Evolutionary conservation across 2,888 invertebrate genomes (phyloP).

Genomic region (Troides helena): DNA sequence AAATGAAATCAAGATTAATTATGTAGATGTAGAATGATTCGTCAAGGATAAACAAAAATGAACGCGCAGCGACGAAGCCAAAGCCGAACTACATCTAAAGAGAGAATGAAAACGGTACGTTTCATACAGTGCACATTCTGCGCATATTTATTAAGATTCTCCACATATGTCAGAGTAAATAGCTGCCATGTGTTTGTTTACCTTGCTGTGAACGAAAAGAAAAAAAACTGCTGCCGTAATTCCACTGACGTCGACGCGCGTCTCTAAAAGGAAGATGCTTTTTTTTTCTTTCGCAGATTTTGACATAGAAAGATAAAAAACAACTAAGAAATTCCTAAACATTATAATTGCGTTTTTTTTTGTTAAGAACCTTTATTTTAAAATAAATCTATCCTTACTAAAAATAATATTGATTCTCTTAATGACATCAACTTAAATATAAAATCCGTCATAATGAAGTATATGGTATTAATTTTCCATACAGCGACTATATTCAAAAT

Average conservation of each 20-base stretch:
- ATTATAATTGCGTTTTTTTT: neutral
- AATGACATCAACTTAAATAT: too few relatives aligned
- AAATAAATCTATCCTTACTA: neutral
- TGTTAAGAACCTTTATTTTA: neutral
- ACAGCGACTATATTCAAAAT: too few relatives aligned
- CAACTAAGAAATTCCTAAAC: neutral
- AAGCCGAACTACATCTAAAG: neutral
- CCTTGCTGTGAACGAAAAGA: slow-evolving; percentile 11
- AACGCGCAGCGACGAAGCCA: neutral
- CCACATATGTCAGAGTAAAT: slow-evolving; percentile 5
- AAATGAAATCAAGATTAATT: too few relatives aligned
- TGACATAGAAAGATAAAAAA: neutral
- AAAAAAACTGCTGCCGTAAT: slow-evolving; percentile 18
- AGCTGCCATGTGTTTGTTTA: slow-evolving; percentile 6
- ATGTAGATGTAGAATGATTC: neutral
- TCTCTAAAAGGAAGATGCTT: slow-evolving; percentile 4
- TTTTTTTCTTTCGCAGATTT: slow-evolving; percentile 7
- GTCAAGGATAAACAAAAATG: neutral
- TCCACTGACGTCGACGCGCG: slow-evolving; percentile 3
- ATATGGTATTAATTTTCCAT: too few relatives aligned
- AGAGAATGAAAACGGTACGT: neutral
- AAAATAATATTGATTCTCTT: too few relatives aligned
- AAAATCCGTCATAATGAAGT: too few relatives aligned
- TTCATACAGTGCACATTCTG: neutral
- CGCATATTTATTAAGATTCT: slow-evolving; percentile 1